Percentiles rank a stretch among this genome's conserved stretches.
Evolutionary conservation across 2,797 vertebrate species (phyloP).

Genomic region (Neosilurus mollespiculum): DNA sequence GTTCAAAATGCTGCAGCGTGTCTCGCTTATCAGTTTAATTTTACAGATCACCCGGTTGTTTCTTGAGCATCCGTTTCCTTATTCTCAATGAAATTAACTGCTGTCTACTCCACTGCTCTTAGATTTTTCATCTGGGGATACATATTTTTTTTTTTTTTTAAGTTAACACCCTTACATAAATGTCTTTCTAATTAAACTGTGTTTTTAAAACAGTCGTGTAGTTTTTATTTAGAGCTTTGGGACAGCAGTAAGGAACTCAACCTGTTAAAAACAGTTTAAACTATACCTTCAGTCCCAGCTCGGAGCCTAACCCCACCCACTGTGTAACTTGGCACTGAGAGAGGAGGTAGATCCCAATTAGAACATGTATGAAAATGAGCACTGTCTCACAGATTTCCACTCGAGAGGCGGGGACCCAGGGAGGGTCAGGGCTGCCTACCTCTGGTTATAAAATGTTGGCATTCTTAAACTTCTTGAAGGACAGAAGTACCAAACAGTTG

Average conservation of each 20-base stretch:
- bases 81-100: neutral
- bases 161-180: neutral
- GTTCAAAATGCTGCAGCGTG: neutral
- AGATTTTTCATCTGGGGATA: neutral
- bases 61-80: neutral
- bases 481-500: too few relatives aligned
- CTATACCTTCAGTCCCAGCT: too few relatives aligned
- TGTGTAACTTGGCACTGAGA: too few relatives aligned
- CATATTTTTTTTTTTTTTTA: neutral
- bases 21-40: slow-evolving; percentile 16
- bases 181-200: neutral
- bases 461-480: too few relatives aligned
- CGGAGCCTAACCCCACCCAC: too few relatives aligned
- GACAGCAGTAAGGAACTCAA: neutral
- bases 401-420: too few relatives aligned
- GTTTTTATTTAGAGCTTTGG: neutral
- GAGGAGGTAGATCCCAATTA: too few relatives aligned
- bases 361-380: too few relatives aligned
- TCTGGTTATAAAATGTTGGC: too few relatives aligned
- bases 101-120: neutral
- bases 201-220: too few relatives aligned
- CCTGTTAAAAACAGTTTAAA: neutral
- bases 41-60: slow-evolving; percentile 14
- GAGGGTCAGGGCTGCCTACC: too few relatives aligned
- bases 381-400: too few relatives aligned